Percentiles rank a stretch among this genome's conserved stretches.
These are phyloP conservation scores for Botia almorhae DNA, from an alignment of 2,797 vertebrate genomes.

Conservation along the genomic window DNA sequence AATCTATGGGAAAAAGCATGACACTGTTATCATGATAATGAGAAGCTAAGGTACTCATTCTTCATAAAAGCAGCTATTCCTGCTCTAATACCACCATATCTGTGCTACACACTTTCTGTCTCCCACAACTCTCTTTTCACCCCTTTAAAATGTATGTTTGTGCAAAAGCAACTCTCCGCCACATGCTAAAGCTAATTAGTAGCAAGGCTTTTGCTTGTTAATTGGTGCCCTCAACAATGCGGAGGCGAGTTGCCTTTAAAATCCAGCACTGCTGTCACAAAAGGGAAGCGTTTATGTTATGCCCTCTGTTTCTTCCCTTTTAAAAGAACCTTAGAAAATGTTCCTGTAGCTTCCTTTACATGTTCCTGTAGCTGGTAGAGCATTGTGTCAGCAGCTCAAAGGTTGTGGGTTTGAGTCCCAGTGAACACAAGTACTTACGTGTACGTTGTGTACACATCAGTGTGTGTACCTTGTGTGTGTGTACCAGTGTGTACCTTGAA, in stretches of 20 bases:
- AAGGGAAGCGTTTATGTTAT: conserved; percentile 51
- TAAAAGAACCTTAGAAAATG: not conserved
- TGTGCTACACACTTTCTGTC: conserved; percentile 30
- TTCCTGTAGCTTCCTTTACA: not conserved
- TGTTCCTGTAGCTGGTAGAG: conserved; percentile 37
- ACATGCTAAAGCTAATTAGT: conserved; percentile 58
- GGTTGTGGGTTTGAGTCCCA: too few species aligned
- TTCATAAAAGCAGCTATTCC: conserved; percentile 17
- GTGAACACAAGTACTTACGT: too few species aligned
- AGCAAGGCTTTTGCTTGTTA: conserved; percentile 56
- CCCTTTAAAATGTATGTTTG: conserved; percentile 32
- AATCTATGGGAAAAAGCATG: not conserved
- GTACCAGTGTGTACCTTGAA: not conserved
- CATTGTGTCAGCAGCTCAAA: not conserved
- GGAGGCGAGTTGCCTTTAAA: conserved; percentile 41
- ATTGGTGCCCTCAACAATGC: conserved; percentile 57
- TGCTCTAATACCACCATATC: conserved; percentile 4
- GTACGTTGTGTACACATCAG: conserved; percentile 3
- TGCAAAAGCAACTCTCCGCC: conserved; percentile 17
- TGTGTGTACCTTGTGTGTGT: too few species aligned
- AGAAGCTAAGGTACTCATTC: not conserved
- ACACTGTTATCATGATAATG: not conserved
- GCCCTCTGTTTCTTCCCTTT: conserved; percentile 4
- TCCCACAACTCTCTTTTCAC: conserved; percentile 9
- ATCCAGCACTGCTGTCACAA: conserved; percentile 35